phyloP scores from a whole-genome alignment of 2,113 vertebrate genomes.

The Labrus mixtus region DNA sequence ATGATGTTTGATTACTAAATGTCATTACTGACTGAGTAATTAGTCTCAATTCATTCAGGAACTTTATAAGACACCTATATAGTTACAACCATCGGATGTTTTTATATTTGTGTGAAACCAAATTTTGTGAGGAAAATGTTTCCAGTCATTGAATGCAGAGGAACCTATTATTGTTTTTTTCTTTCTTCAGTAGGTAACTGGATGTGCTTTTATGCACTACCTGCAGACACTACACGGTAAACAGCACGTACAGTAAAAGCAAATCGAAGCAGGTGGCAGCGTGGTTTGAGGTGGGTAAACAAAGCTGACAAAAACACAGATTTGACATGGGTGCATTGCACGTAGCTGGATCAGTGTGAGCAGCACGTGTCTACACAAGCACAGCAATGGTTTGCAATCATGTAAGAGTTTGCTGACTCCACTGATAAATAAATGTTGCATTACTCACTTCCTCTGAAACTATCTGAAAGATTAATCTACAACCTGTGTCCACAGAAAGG shows the following conservation, averaged over 20 bases:
- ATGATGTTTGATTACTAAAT: background rate
- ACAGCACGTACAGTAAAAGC: background rate
- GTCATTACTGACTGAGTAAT: background rate
- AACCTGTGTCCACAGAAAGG: background rate
- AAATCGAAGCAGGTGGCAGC: slow-evolving; percentile 27
- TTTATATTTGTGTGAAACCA: background rate
- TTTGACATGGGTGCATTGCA: background rate
- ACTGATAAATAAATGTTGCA: slow-evolving; percentile 25
- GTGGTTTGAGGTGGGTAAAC: slow-evolving; percentile 1
- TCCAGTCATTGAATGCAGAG: slow-evolving; percentile 1
- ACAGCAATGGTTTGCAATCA: slow-evolving; percentile 7
- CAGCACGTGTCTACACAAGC: slow-evolving; percentile 2
- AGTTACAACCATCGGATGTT: slow-evolving; percentile 4
- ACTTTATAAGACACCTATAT: background rate
- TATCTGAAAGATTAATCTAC: slow-evolving; percentile 3
- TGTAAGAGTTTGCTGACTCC: slow-evolving; percentile 24
- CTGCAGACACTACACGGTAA: background rate
- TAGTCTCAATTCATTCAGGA: slow-evolving; percentile 3
- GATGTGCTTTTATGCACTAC: slow-evolving; percentile 10
- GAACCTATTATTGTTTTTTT: background rate
- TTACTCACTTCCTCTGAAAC: slow-evolving; percentile 6
- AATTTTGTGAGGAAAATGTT: no score
- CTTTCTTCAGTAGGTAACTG: slow-evolving; percentile 9
- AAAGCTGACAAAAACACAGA: slow-evolving; percentile 13
- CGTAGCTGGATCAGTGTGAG: background rate